Conservation (phyloP, 2,113 vertebrate genomes). For the Anser cygnoides region DNA sequence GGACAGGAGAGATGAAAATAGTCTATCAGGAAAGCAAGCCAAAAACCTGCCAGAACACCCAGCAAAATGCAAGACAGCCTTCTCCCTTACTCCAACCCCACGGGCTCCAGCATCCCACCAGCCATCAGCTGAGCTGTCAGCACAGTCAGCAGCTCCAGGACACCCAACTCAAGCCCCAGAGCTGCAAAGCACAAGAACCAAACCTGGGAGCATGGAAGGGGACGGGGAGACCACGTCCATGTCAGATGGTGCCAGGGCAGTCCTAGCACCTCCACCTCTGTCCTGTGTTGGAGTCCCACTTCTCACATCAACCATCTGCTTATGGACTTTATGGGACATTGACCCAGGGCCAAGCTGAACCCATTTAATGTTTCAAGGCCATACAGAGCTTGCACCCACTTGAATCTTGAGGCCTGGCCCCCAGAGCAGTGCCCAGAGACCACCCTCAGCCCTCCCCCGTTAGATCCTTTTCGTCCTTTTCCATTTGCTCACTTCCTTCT, state of each 20-base stretch:
- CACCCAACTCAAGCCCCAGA: constrained; percentile 1
- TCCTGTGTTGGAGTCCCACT: not conserved
- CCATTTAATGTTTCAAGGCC: not conserved
- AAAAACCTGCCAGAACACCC: constrained; percentile 45
- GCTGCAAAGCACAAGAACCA: not conserved
- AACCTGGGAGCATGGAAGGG: not conserved
- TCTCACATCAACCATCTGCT: not conserved
- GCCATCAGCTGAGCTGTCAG: constrained; percentile 47
- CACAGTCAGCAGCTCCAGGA: constrained; percentile 38
- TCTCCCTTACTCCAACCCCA: not conserved
- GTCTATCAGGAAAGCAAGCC: constrained; percentile 48
- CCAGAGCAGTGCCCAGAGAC: not conserved
- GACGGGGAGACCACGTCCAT: not conserved
- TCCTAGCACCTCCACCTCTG: not conserved
- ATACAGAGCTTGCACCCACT: not conserved
- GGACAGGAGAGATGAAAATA: constrained; percentile 66
- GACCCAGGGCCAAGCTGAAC: not conserved
- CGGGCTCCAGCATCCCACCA: constrained; percentile 30
- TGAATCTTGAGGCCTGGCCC: not conserved
- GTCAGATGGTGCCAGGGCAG: not conserved
- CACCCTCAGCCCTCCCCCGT: not conserved
- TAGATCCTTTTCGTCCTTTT: not conserved
- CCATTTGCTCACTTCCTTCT: not conserved
- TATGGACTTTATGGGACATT: not conserved
- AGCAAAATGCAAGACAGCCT: constrained; percentile 20